phyloP scores from a whole-genome alignment of 64 coral and sea anemone species.

The Montipora foliosa region DNA sequence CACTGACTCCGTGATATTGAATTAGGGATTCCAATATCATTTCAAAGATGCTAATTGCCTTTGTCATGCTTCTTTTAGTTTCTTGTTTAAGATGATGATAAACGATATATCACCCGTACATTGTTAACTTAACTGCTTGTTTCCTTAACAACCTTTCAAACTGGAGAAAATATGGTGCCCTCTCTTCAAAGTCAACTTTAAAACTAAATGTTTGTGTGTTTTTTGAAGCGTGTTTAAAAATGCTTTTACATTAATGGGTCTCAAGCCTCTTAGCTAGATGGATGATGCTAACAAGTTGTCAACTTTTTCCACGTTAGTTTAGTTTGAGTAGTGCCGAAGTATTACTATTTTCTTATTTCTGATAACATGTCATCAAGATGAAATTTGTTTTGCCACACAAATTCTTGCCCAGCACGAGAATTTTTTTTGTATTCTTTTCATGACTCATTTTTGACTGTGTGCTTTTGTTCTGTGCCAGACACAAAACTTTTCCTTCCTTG shows the following conservation, averaged over 20 bases:
- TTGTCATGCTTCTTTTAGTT: too few relatives aligned
- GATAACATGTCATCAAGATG: neutral
- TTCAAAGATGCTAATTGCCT: too few relatives aligned
- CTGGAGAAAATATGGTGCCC: neutral
- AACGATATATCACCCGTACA: neutral
- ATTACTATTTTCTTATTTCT: neutral
- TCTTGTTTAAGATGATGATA: neutral
- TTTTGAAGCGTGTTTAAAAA: neutral
- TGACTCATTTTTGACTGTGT: neutral
- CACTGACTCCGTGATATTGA: too few relatives aligned
- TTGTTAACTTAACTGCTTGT: slow-evolving; percentile 17
- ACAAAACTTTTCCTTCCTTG: too few relatives aligned
- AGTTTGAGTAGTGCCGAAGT: neutral
- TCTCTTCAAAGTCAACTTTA: neutral
- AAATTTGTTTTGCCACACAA: neutral
- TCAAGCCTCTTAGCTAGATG: neutral
- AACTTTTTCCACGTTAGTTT: neutral
- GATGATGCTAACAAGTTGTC: too few relatives aligned
- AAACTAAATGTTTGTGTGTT: neutral
- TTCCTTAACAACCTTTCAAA: neutral
- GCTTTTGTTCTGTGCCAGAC: too few relatives aligned
- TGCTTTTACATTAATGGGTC: neutral
- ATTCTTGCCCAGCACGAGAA: neutral
- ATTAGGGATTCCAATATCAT: too few relatives aligned
- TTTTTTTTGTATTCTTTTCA: neutral